phyloP scores from a whole-genome alignment of 2,797 vertebrate species.

The Crenuchus spilurus region DNA sequence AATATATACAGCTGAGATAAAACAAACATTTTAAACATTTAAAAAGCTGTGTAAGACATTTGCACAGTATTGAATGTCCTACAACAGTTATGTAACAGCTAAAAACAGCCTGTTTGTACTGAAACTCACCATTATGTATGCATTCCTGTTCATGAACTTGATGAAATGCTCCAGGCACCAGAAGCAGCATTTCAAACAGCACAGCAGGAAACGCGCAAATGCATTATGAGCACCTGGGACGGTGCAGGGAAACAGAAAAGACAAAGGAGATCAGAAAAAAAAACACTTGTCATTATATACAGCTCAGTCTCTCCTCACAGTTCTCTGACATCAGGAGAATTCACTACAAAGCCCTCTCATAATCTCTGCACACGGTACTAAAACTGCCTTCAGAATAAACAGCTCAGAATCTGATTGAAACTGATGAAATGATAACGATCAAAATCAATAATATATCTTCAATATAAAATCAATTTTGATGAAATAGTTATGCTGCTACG shows the following conservation, averaged over 20 bases:
- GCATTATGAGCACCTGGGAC: constrained; percentile 83
- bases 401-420: too few relatives aligned
- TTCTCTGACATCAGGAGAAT: not conserved
- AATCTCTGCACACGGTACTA: not conserved
- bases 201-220: constrained; percentile 84
- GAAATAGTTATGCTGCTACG: too few relatives aligned
- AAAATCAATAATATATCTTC: too few relatives aligned
- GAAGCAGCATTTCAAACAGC: constrained; percentile 94
- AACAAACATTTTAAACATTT: too few relatives aligned
- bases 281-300: constrained; percentile 8
- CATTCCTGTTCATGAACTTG: constrained; percentile 95
- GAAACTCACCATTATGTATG: constrained; percentile 91
- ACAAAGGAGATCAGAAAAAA: not conserved
- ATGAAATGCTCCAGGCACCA: constrained; percentile 95
- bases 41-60: not conserved
- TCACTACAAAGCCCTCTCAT: not conserved
- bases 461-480: too few relatives aligned
- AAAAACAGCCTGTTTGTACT: not conserved
- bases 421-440: too few relatives aligned
- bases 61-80: too few relatives aligned
- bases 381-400: too few relatives aligned
- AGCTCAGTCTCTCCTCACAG: not conserved
- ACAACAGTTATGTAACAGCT: not conserved
- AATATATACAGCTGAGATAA: too few relatives aligned
- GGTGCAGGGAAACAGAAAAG: constrained; percentile 18